Conservation (phyloP, 2,797 vertebrate species). For the Periparus ater region DNA sequence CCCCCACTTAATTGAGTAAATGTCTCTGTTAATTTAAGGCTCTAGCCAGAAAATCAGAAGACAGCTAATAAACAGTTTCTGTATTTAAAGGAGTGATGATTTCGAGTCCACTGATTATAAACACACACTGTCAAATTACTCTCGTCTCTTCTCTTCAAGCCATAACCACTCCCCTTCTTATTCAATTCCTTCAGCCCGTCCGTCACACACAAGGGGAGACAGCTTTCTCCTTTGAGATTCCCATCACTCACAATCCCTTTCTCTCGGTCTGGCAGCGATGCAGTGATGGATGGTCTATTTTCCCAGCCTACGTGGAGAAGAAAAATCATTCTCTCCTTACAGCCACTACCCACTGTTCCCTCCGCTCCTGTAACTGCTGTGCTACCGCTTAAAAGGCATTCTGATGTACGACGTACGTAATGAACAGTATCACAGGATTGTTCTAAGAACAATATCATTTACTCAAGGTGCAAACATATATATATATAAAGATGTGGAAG, state of each 20-base stretch:
- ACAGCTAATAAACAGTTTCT: constrained; percentile 46
- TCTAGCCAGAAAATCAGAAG: constrained; percentile 51
- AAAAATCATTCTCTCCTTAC: neutral
- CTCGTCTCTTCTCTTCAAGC: neutral
- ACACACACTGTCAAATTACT: constrained; percentile 17
- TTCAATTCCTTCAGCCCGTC: constrained; percentile 2
- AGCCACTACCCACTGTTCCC: neutral
- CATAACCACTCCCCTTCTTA: constrained; percentile 36
- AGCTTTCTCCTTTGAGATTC: constrained; percentile 42
- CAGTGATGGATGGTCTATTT: neutral
- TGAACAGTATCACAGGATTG: neutral
- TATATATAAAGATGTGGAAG: neutral
- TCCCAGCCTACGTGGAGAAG: neutral
- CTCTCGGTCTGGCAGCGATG: neutral
- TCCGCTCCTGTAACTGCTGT: neutral
- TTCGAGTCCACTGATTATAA: constrained; percentile 52
- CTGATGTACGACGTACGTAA: neutral
- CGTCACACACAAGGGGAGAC: neutral
- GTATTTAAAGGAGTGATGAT: constrained; percentile 35
- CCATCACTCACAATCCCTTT: constrained; percentile 36
- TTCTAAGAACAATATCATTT: neutral
- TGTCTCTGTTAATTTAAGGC: constrained; percentile 51
- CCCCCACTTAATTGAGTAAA: constrained; percentile 48
- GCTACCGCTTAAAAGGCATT: neutral
- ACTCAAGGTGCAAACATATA: neutral